Conservation (phyloP, 2,113 vertebrate genomes). For the Carassius gibelio region DNA sequence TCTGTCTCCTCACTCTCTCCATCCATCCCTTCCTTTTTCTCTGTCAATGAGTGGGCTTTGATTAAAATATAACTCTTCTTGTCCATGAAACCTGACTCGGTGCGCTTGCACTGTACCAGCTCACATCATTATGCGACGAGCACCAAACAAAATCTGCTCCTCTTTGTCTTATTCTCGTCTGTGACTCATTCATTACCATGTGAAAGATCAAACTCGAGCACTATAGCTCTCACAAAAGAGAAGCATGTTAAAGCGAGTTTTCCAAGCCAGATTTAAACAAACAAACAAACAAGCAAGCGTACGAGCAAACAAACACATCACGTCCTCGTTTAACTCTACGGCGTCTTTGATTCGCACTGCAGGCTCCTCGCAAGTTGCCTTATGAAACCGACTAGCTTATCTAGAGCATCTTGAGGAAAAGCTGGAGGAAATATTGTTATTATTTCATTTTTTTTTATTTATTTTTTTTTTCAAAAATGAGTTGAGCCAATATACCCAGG, state of each 20-base stretch:
- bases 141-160: constrained; percentile 40
- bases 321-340: constrained; percentile 21
- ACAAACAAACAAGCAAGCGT: constrained; percentile 17
- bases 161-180: constrained; percentile 46
- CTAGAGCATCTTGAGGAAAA: constrained; percentile 34
- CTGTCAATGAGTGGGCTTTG: constrained; percentile 48
- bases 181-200: constrained; percentile 44
- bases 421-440: constrained; percentile 43
- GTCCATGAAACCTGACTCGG: constrained; percentile 14
- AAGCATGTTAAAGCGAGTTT: constrained; percentile 25
- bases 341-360: background rate
- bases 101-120: constrained; percentile 7
- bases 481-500: constrained; percentile 45
- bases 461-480: constrained; percentile 12
- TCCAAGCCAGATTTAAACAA: constrained; percentile 31
- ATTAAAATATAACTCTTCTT: constrained; percentile 40
- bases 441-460: background rate
- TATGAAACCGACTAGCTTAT: constrained; percentile 33
- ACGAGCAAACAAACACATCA: constrained; percentile 28
- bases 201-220: constrained; percentile 41
- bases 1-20: background rate
- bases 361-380: constrained; percentile 9
- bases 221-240: constrained; percentile 23
- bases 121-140: constrained; percentile 35
- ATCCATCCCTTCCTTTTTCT: background rate